Evolutionary conservation across 2,113 vertebrate genomes (phyloP).

Genomic region (Trichomycterus rosablanca): DNA sequence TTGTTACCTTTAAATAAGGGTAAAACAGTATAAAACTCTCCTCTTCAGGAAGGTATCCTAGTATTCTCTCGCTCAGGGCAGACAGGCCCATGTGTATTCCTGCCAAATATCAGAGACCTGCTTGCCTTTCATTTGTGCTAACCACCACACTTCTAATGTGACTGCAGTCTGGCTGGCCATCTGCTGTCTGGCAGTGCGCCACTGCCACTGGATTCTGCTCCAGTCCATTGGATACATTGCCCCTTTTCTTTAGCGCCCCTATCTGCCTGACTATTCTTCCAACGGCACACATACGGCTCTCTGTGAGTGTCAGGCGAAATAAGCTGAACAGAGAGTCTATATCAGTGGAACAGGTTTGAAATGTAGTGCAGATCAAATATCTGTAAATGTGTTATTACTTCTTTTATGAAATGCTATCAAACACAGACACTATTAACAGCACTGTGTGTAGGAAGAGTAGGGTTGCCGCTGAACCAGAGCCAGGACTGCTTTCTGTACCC

Average conservation of each 20-base stretch:
- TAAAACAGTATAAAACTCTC: conserved; percentile 16
- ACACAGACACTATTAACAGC: too few relatives aligned
- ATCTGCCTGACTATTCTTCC: conserved; percentile 15
- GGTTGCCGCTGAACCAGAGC: conserved; percentile 7
- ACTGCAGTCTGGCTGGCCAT: conserved; percentile 67
- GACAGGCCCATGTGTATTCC: conserved; percentile 17
- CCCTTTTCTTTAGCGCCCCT: conserved; percentile 45
- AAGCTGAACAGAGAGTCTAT: conserved; percentile 34
- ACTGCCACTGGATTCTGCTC: conserved; percentile 44
- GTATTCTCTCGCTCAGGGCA: conserved; percentile 17
- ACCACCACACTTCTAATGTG: conserved; percentile 60
- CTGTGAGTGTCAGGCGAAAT: conserved; percentile 43
- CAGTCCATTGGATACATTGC: conserved; percentile 47
- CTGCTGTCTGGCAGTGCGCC: conserved; percentile 72
- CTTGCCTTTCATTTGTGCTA: conserved; percentile 60
- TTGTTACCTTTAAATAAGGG: conserved; percentile 4
- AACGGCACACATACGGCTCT: conserved; percentile 48
- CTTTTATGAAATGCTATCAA: conserved; percentile 20
- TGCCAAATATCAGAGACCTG: conserved; percentile 49
- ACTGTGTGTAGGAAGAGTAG: conserved; percentile 7
- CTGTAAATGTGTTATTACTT: conserved; percentile 24
- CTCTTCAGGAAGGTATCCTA: conserved; percentile 6
- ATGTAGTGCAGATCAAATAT: conserved; percentile 24
- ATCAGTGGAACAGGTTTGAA: conserved; percentile 15
- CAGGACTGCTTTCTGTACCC: background rate